Evolutionary conservation across 2,888 invertebrate species (phyloP), one percentile per base, ranked within the genome.

Genomic region (Eristalinus aeneus): DNA sequence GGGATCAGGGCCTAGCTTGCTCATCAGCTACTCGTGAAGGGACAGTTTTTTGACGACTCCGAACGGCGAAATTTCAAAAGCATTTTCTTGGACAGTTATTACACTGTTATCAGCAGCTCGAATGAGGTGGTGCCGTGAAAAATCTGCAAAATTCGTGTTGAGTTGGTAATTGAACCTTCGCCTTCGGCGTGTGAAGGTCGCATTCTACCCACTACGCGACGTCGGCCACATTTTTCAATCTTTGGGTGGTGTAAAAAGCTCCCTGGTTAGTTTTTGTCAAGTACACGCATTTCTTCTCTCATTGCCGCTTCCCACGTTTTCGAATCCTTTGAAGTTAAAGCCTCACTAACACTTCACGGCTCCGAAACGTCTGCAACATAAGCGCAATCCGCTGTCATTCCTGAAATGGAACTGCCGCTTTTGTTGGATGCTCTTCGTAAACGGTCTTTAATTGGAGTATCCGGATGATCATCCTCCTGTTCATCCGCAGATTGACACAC

Each of bases 201-300:
- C 39, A 12, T 79, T 90, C 90, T 2, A 88, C 90, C 90, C 56
- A n/a, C 88, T 89, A 12, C n/a, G n/a, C n/a, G n/a, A n/a, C n/a
- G n/a, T 81, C 89, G 16, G 82, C 87, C 32, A 89, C 22, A 81
- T 63, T 58, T 89, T 61, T n/a, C 65, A 60, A 12, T 67, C 85
- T 10, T 53, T 46, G 8, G 88, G 89, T 46, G 53, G 60, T 4
- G 64, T 12, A 4, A 78, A 65, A 12, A 89, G 61, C 34, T 58
- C 53, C 87, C 88, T 88, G 0, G 88, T 88, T 87, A 53, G 69
- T 88, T 88, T n/a, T 74, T 31, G 9, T 71, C 1, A 16, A 88
- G 69, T 12, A 88, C 79, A 4, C 11, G 23, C 22, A 71, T 71
- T 67, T 81, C 81, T n/a, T 36, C 75, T 9, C 71, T 27, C 76